Percentiles rank a stretch among this genome's conserved stretches.
phyloP scores from a whole-genome alignment of 2,113 vertebrate genomes.

The Neotoma lepida region DNA sequence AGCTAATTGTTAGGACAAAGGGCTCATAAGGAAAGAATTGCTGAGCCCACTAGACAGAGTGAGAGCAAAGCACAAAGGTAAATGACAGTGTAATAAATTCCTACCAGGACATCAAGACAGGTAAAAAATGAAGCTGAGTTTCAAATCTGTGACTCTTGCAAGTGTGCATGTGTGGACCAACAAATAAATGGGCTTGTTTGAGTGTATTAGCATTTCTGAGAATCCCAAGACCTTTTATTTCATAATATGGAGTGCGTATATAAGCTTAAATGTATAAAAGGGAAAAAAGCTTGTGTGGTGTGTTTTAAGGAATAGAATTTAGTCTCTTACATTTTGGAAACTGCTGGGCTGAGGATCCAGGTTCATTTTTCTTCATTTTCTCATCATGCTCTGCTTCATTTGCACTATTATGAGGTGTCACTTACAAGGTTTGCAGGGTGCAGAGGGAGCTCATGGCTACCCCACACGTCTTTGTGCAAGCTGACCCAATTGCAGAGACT shows the following conservation, averaged over 20 bases:
- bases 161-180: background rate
- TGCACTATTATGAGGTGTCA: conserved; percentile 85
- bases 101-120: conserved; percentile 27
- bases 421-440: conserved; percentile 84
- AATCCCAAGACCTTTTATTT: background rate
- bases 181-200: background rate
- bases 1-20: conserved; percentile 72
- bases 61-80: background rate
- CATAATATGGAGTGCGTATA: background rate
- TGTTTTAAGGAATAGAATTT: conserved; percentile 28
- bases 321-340: conserved; percentile 72
- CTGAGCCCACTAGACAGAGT: background rate
- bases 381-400: conserved; percentile 86
- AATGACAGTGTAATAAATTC: background rate
- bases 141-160: conserved; percentile 10
- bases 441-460: conserved; percentile 78
- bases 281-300: background rate
- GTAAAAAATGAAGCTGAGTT: conserved; percentile 25
- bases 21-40: conserved; percentile 24
- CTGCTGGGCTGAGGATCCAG: conserved; percentile 79
- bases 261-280: conserved; percentile 16
- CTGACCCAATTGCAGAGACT: conserved; percentile 84
- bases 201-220: conserved; percentile 23
- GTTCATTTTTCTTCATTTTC: conserved; percentile 88
- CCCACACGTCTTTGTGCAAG: conserved; percentile 76